These are phyloP conservation scores for Bufo bufo DNA, from an alignment of 2,113 vertebrate species.

Conservation along the genomic window DNA sequence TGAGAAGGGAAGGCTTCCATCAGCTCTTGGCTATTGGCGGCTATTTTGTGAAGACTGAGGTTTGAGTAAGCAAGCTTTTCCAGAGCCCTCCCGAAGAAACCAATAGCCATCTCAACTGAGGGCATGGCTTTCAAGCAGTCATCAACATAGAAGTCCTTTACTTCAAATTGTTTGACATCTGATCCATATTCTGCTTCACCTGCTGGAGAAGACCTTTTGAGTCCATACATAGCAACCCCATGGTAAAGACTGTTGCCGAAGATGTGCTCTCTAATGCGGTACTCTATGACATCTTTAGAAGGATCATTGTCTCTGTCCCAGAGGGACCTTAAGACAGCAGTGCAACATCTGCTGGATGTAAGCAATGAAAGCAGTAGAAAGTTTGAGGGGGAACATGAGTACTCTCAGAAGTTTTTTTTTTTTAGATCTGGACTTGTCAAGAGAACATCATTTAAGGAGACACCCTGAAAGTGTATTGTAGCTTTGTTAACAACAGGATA, in stretches of 20 bases:
- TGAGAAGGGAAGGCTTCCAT: neutral
- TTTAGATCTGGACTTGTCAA: too few species aligned
- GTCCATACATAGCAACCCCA: neutral
- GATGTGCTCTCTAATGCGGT: neutral
- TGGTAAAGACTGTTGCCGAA: neutral
- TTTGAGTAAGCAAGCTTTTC: neutral
- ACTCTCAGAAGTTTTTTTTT: too few species aligned
- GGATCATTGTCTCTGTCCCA: neutral
- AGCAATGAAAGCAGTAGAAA: too few species aligned
- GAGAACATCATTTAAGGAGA: too few species aligned
- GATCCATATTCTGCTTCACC: neutral
- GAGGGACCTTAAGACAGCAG: neutral
- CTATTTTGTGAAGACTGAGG: neutral
- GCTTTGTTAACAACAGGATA: too few species aligned
- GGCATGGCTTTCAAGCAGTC: neutral
- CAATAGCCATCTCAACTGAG: neutral
- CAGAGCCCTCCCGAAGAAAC: neutral
- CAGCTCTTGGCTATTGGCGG: neutral
- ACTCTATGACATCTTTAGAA: neutral
- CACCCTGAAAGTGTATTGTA: too few species aligned
- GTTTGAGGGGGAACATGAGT: too few species aligned
- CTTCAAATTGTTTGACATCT: neutral
- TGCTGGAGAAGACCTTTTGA: neutral
- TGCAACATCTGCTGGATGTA: too few species aligned
- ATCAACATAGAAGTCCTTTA: neutral